Percentiles rank a stretch among this genome's conserved stretches.
phyloP scores from a whole-genome alignment of 1,140 invertebrate species.

The Acromyrmex charruanus region DNA sequence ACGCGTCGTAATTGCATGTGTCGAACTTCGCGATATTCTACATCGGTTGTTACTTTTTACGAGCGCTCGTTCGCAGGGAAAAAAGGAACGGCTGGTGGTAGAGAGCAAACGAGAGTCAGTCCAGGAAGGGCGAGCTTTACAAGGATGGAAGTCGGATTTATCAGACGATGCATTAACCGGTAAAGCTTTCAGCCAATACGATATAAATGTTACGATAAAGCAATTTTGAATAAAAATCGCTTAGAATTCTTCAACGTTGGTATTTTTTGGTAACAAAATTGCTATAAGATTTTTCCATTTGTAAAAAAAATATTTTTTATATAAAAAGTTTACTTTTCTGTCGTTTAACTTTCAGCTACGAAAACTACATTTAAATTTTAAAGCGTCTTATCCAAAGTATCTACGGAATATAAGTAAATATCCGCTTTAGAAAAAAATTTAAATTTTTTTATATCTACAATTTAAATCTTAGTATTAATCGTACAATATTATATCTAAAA shows the following conservation, averaged over 20 bases:
- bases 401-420: too few relatives aligned
- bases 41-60: constrained; percentile 43
- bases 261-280: background rate
- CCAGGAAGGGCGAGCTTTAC: background rate
- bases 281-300: background rate
- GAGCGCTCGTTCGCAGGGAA: constrained; percentile 1
- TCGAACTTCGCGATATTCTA: constrained; percentile 11
- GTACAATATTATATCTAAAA: too few relatives aligned
- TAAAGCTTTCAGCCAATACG: background rate
- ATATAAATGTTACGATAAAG: background rate
- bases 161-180: background rate
- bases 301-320: background rate
- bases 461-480: too few relatives aligned
- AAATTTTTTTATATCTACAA: too few relatives aligned
- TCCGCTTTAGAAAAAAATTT: too few relatives aligned
- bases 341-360: background rate
- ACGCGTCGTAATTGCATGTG: constrained; percentile 42
- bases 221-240: background rate
- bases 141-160: background rate
- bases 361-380: too few relatives aligned
- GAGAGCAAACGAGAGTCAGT: background rate
- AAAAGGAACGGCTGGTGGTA: background rate
- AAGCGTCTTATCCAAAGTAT: too few relatives aligned
- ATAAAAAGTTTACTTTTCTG: background rate
- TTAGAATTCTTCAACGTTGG: background rate